A percentile compares a stretch with the other conserved stretches of the same genome.
Evolutionary conservation across 2,113 vertebrate genomes (phyloP).

Genomic region (Nestor notabilis): DNA sequence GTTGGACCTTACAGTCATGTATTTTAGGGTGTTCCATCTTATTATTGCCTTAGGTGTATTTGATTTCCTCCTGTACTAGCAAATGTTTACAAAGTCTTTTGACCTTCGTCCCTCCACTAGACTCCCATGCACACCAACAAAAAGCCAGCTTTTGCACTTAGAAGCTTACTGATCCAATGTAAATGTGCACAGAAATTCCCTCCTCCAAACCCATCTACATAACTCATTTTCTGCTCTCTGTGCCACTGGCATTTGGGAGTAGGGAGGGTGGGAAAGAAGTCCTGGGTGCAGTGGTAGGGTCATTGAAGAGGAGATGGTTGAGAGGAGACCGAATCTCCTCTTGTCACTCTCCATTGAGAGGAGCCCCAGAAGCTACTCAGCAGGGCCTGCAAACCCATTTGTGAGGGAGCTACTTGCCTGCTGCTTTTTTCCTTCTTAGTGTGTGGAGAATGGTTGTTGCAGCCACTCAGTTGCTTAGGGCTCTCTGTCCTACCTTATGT

Average conservation of each 20-base stretch:
- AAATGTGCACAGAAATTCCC: not conserved
- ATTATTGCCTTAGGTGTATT: not conserved
- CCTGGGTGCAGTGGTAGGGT: not conserved
- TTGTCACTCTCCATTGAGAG: not conserved
- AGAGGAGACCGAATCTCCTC: not conserved
- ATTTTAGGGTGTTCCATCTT: not conserved
- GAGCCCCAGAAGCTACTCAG: not conserved
- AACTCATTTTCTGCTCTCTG: fast-evolving
- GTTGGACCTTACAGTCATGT: not conserved
- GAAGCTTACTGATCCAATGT: not conserved
- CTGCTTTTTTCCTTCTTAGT: not conserved
- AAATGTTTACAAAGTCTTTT: not conserved
- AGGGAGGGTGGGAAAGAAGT: not conserved
- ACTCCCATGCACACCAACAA: not conserved
- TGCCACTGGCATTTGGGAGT: not conserved
- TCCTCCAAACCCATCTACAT: not conserved
- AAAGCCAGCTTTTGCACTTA: not conserved
- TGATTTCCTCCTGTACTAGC: not conserved
- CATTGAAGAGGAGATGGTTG: not conserved
- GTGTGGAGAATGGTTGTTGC: not conserved
- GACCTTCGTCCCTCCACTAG: not conserved
- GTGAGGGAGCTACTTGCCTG: not conserved
- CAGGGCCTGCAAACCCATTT: not conserved
- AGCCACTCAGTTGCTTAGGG: not conserved
- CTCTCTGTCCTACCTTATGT: not conserved